Evolutionary conservation across 2,797 vertebrate species (phyloP).

Genomic region (Rhyacichthys aspro): DNA sequence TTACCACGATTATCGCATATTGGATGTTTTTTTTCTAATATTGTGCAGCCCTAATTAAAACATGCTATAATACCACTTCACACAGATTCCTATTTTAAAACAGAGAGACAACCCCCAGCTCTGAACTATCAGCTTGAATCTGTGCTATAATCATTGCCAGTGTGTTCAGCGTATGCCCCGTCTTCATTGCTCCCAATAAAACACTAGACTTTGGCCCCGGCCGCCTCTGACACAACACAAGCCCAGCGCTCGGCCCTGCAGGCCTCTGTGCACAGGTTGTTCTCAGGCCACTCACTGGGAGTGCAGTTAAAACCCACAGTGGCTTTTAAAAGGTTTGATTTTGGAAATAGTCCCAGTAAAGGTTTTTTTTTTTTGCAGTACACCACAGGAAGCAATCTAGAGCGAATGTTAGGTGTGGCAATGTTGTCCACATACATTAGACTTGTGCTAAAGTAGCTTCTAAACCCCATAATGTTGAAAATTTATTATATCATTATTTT

Average conservation of each 20-base stretch:
- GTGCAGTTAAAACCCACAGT: neutral
- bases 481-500: no score
- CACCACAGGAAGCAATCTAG: constrained; percentile 1
- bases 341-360: constrained; percentile 1
- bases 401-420: neutral
- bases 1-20: no score
- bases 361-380: neutral
- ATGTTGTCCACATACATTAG: neutral
- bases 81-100: neutral
- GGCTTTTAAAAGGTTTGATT: constrained; percentile 3
- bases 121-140: neutral
- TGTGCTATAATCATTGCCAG: constrained; percentile 51
- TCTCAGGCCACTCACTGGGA: no score
- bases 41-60: no score
- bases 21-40: no score
- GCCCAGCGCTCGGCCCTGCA: neutral
- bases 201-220: constrained; percentile 65
- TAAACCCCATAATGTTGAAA: neutral
- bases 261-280: no score
- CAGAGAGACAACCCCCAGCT: constrained; percentile 3
- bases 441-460: neutral
- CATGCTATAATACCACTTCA: constrained; percentile 25
- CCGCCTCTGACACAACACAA: constrained; percentile 22
- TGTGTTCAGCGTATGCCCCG: constrained; percentile 28
- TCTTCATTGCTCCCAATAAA: constrained; percentile 60